Conservation (phyloP, 1,140 invertebrate species). For the Drosophila fuyamai region DNA sequence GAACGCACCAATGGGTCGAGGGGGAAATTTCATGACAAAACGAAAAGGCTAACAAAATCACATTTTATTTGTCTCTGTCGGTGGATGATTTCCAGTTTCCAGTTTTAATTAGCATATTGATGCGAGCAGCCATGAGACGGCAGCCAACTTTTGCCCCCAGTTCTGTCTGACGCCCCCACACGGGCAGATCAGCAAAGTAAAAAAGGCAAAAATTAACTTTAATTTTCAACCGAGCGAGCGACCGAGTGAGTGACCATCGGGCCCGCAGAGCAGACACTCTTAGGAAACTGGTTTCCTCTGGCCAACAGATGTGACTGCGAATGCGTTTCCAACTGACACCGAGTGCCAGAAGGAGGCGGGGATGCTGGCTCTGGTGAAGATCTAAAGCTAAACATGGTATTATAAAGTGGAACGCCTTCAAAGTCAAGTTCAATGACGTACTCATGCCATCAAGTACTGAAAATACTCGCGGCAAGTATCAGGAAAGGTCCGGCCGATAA, state of each 20-base stretch:
- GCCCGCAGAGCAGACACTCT: slow-evolving; percentile 19
- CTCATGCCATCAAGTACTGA: slow-evolving; percentile 50
- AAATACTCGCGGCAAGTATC: slow-evolving; percentile 33
- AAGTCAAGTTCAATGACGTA: slow-evolving; percentile 67
- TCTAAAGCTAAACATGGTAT: slow-evolving; percentile 59
- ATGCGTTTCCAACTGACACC: slow-evolving; percentile 35
- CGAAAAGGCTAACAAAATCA: slow-evolving; percentile 24
- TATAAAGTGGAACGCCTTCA: slow-evolving; percentile 64
- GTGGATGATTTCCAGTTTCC: slow-evolving; percentile 55
- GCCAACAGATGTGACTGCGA: slow-evolving; percentile 34
- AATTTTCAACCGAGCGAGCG: slow-evolving; percentile 27
- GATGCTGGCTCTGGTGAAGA: slow-evolving; percentile 41
- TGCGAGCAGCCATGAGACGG: slow-evolving; percentile 33
- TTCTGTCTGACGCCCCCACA: slow-evolving; percentile 47
- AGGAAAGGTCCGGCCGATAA: slow-evolving; percentile 52
- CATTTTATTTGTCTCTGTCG: slow-evolving; percentile 35
- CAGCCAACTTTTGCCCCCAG: slow-evolving; percentile 34
- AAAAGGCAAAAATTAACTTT: slow-evolving; percentile 45
- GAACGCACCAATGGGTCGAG: slow-evolving; percentile 11
- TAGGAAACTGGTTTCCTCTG: slow-evolving; percentile 40
- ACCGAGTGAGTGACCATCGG: slow-evolving; percentile 38
- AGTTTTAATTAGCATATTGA: slow-evolving; percentile 62
- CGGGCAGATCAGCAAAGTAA: slow-evolving; percentile 16
- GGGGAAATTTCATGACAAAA: slow-evolving; percentile 53
- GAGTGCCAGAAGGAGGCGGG: slow-evolving; percentile 37